Evolutionary conservation across 1,140 invertebrate genomes (phyloP).

Genomic region (Penaeus vannamei): DNA sequence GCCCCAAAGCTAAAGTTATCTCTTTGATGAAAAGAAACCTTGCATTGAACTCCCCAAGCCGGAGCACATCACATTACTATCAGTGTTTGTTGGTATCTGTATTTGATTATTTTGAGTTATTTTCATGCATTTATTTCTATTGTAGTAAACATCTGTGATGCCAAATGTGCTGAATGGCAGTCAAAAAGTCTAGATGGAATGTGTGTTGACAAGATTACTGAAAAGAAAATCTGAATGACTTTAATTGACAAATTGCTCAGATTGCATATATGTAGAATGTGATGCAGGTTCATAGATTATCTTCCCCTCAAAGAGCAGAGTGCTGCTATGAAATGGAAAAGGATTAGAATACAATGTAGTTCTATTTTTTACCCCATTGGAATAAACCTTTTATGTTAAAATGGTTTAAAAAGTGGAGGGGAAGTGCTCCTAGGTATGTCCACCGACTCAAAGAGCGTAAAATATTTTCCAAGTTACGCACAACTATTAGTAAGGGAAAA

Average conservation of each 20-base stretch:
- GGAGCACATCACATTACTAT: constrained; percentile 65
- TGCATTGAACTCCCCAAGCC: constrained; percentile 64
- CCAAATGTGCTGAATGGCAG: constrained; percentile 66
- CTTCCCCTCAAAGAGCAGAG: constrained; percentile 57
- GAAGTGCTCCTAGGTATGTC: constrained; percentile 66
- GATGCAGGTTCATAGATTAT: constrained; percentile 63
- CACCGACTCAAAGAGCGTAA: constrained; percentile 66
- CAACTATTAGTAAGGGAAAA: constrained; percentile 52
- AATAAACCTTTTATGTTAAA: constrained; percentile 55
- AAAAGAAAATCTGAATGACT: constrained; percentile 61
- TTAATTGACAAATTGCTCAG: constrained; percentile 66
- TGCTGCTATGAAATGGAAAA: constrained; percentile 52
- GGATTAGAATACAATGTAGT: constrained; percentile 59
- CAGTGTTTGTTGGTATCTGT: constrained; percentile 64
- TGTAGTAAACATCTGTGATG: constrained; percentile 65
- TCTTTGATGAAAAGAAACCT: constrained; percentile 62
- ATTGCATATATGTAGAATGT: constrained; percentile 64
- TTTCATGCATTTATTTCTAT: constrained; percentile 62
- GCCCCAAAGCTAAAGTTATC: constrained; percentile 63
- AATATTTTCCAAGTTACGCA: constrained; percentile 64
- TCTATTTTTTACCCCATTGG: constrained; percentile 61
- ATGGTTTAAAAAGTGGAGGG: constrained; percentile 47
- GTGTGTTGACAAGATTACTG: constrained; percentile 42
- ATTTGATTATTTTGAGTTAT: constrained; percentile 58
- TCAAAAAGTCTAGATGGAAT: constrained; percentile 57